Evolutionary conservation across 37 sponge, comb jelly and placozoan genomes (phyloP), one percentile per base, ranked within the genome.

Genomic region (Chondrosia reniformis): DNA sequence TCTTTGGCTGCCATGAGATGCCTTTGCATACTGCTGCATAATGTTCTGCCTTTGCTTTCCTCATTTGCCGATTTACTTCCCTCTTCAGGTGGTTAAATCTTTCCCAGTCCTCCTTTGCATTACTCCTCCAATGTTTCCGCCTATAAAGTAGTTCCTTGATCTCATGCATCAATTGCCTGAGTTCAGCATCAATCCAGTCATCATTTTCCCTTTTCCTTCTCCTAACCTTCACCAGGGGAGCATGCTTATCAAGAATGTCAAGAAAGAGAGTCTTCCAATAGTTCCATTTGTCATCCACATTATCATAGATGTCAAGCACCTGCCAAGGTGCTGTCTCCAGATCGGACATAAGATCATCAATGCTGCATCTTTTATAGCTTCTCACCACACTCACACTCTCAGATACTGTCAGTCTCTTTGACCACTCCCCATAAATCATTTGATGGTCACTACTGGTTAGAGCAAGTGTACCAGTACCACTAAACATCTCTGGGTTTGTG

Each of bases 11-110:
- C 10, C 15, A 49, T 49, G 52, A 49, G 15, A 49, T 49, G 15
- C 52, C 52, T 49, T 49, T 49, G 52, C 52, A 49, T 49, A 49
- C 52, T 49, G 52, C 52, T 49, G 52, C 52, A 49, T 49, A 49
- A 49, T 49, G 52, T 15, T 49, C 52, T 19, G 52, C 52, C 52
- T 49, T 49, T 15, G 15, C 52, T 49, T 49, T 49, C 15, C 52
- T 10, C 52, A 49, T 49, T 49, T 15, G 52, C 10, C 52, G 52
- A 49, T 49, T 49, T 49, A 49, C 52, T 49, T 49, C 52, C 52
- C 52, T 49, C 52, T 49, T 49, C 15, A 49, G 52, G 52, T 49
- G 52, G 52, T 49, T 49, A 49, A 49, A 49, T 15, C 15, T 19
- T 10, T 49, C 52, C 52, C 52, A 49, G 52, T 49, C 52, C 52